phyloP scores from a whole-genome alignment of 2,113 vertebrate genomes.

The Oxygymnocypris stewartii region DNA sequence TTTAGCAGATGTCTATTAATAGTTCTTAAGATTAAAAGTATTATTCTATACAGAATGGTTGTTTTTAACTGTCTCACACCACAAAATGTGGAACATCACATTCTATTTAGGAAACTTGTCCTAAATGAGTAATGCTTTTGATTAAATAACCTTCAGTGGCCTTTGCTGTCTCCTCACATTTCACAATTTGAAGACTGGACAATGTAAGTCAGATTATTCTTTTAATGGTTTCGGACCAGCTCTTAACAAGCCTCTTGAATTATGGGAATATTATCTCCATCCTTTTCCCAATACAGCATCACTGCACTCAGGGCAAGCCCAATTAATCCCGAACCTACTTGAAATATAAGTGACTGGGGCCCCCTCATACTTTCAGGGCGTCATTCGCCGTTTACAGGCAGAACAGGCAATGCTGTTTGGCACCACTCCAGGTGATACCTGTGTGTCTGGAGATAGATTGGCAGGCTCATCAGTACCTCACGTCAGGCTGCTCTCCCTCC shows the following conservation, averaged over 20 bases:
- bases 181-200: conserved; percentile 18
- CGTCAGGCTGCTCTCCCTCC: neutral
- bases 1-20: too few relatives aligned
- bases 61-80: neutral
- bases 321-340: neutral
- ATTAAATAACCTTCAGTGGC: conserved; percentile 9
- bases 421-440: conserved; percentile 43
- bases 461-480: conserved; percentile 42
- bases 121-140: conserved; percentile 12
- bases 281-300: neutral
- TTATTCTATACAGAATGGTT: neutral
- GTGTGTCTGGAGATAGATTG: conserved; percentile 45
- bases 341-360: neutral
- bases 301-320: neutral
- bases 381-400: conserved; percentile 12
- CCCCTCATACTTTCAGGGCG: neutral
- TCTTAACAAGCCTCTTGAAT: neutral
- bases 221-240: conserved; percentile 17
- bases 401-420: neutral
- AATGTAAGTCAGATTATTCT: neutral
- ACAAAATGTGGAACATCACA: conserved; percentile 18
- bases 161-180: conserved; percentile 19
- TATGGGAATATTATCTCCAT: neutral
- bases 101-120: neutral
- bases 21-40: neutral